Percentiles rank a stretch among this genome's conserved stretches.
phyloP scores from a whole-genome alignment of 2,888 invertebrate genomes.

The Acronicta leporina region DNA sequence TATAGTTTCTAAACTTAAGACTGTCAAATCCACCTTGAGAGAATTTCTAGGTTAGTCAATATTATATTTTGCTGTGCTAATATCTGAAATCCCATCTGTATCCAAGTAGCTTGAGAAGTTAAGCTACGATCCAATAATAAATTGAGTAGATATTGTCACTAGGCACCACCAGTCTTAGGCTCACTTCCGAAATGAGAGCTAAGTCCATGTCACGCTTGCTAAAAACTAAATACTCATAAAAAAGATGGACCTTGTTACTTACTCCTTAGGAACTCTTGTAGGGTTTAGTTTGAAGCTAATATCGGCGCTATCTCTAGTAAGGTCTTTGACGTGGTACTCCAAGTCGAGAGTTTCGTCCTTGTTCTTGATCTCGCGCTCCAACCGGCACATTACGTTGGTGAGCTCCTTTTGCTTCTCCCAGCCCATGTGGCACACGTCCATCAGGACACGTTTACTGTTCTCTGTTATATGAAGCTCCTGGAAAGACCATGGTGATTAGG shows the following conservation, averaged over 20 bases:
- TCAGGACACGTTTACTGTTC: conserved; percentile 81
- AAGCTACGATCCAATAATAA: too few relatives aligned
- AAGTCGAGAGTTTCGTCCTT: conserved; percentile 94
- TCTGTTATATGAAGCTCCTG: conserved; percentile 85
- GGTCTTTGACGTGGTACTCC: conserved; percentile 92
- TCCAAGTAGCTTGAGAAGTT: too few relatives aligned
- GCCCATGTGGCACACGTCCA: conserved; percentile 87
- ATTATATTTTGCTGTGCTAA: too few relatives aligned
- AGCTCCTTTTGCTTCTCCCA: conserved; percentile 94
- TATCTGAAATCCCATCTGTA: too few relatives aligned
- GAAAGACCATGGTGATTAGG: conserved; percentile 17
- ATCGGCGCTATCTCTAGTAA: conserved; percentile 93
- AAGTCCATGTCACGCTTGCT: too few relatives aligned
- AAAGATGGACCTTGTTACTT: conserved; percentile 55
- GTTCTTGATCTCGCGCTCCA: conserved; percentile 93
- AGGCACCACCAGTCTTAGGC: too few relatives aligned
- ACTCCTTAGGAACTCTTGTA: conserved; percentile 92
- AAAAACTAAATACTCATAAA: too few relatives aligned
- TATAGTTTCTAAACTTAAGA: too few relatives aligned
- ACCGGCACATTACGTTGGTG: conserved; percentile 92
- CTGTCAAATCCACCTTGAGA: too few relatives aligned
- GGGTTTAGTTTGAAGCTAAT: conserved; percentile 95
- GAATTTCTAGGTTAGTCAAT: too few relatives aligned
- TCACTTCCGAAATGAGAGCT: too few relatives aligned
- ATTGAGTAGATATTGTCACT: too few relatives aligned